Evolutionary conservation across 2,113 vertebrate genomes (phyloP).

Genomic region (Periophthalmus modestus): DNA sequence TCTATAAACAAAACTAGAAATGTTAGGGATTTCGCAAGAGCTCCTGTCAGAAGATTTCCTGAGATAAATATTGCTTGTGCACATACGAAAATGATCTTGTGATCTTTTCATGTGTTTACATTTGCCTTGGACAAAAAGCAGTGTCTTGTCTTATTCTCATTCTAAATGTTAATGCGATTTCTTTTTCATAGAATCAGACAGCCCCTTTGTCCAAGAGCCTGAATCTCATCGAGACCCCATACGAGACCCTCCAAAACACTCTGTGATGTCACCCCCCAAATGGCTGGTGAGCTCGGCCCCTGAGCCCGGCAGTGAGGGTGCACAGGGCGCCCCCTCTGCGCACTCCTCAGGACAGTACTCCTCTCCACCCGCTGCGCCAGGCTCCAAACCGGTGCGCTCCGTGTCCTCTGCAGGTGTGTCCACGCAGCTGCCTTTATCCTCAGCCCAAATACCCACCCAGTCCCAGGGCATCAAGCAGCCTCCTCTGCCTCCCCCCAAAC

Average conservation of each 20-base stretch:
- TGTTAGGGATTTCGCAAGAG: not conserved
- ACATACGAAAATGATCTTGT: too few species aligned
- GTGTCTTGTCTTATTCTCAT: too few species aligned
- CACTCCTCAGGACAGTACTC: conserved; percentile 63
- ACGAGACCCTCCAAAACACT: conserved; percentile 82
- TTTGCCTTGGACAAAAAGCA: too few species aligned
- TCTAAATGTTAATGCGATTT: not conserved
- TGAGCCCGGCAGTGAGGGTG: conserved; percentile 75
- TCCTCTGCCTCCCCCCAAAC: conserved; percentile 92
- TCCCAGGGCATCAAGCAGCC: conserved; percentile 85
- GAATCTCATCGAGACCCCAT: conserved; percentile 79
- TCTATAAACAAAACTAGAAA: not conserved
- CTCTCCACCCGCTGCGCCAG: conserved; percentile 67
- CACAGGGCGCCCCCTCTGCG: conserved; percentile 64
- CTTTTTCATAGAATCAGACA: conserved; percentile 78
- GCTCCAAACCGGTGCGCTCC: conserved; percentile 79
- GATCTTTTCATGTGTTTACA: too few species aligned
- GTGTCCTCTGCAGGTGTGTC: conserved; percentile 73
- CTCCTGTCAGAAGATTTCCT: too few species aligned
- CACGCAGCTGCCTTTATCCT: conserved; percentile 66
- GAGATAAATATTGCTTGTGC: too few species aligned
- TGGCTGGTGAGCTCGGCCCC: conserved; percentile 82
- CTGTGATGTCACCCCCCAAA: conserved; percentile 84
- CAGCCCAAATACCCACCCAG: conserved; percentile 56
- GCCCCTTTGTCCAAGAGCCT: conserved; percentile 76